Evolutionary conservation across 2,797 vertebrate species (phyloP).

Genomic region (Periparus ater): DNA sequence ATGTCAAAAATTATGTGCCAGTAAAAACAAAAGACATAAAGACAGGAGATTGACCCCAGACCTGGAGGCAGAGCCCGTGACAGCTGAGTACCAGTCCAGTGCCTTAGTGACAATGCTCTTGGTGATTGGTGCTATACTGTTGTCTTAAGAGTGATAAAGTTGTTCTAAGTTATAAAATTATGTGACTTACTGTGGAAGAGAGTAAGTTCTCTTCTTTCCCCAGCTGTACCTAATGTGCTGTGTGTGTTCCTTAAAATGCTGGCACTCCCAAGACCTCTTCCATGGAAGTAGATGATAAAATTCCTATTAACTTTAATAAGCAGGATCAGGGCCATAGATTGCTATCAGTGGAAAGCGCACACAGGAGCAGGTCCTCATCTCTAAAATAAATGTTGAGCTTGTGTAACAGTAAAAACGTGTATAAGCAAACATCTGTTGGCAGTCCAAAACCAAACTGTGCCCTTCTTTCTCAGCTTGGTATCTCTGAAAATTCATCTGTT

Average conservation of each 20-base stretch:
- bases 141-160: not conserved
- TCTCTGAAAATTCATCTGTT: not conserved
- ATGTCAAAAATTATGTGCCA: not conserved
- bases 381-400: not conserved
- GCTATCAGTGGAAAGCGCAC: not conserved
- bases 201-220: not conserved
- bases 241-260: not conserved
- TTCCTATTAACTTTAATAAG: not conserved
- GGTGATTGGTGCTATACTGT: conserved; percentile 35
- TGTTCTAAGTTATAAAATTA: not conserved
- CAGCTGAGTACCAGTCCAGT: conserved; percentile 4
- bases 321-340: not conserved
- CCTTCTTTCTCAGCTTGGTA: conserved; percentile 18
- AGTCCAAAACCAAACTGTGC: not conserved
- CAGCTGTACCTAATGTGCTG: not conserved
- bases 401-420: not conserved
- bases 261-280: not conserved
- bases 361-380: not conserved
- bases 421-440: not conserved
- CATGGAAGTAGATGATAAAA: not conserved
- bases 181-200: not conserved
- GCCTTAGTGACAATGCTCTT: conserved; percentile 20
- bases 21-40: not conserved
- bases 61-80: not conserved
- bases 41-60: not conserved